These are phyloP conservation scores for Neuroscelio doddi DNA, from an alignment of 2,888 invertebrate genomes.

Conservation along the genomic window DNA sequence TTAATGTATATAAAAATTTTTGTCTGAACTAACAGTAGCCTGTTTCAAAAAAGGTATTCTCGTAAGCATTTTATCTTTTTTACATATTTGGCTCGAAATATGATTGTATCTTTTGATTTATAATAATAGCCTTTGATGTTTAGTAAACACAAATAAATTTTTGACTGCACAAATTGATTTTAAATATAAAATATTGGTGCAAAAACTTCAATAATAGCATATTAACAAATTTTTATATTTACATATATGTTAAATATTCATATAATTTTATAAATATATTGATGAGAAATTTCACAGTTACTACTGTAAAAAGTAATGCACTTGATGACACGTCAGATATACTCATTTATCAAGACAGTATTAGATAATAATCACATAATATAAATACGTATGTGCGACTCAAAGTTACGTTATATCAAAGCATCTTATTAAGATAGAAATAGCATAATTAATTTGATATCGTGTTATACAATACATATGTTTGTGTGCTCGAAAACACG, in stretches of 20 bases:
- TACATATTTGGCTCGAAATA: background rate
- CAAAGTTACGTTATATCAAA: conserved; percentile 32
- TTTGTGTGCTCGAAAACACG: conserved; percentile 33
- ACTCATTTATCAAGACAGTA: background rate
- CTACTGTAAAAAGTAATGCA: too few relatives aligned
- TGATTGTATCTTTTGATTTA: background rate
- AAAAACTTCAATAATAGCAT: too few relatives aligned
- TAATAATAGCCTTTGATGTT: background rate
- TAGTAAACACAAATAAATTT: too few relatives aligned
- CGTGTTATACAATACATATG: conserved; percentile 35
- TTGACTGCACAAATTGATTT: too few relatives aligned
- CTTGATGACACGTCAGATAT: background rate
- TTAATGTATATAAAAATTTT: too few relatives aligned
- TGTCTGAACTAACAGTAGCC: too few relatives aligned
- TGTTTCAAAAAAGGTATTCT: too few relatives aligned
- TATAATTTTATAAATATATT: too few relatives aligned
- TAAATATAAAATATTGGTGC: too few relatives aligned
- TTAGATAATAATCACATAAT: conserved; percentile 39
- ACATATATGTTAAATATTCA: too few relatives aligned
- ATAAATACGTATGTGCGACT: conserved; percentile 24
- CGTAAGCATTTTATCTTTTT: background rate
- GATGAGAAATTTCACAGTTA: too few relatives aligned
- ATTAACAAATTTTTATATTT: too few relatives aligned
- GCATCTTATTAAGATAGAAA: conserved; percentile 16
- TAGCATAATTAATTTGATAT: conserved; percentile 29